Percentiles rank a stretch among this genome's conserved stretches.
phyloP scores from a whole-genome alignment of 2,888 invertebrate genomes.

The Meteorus colon region DNA sequence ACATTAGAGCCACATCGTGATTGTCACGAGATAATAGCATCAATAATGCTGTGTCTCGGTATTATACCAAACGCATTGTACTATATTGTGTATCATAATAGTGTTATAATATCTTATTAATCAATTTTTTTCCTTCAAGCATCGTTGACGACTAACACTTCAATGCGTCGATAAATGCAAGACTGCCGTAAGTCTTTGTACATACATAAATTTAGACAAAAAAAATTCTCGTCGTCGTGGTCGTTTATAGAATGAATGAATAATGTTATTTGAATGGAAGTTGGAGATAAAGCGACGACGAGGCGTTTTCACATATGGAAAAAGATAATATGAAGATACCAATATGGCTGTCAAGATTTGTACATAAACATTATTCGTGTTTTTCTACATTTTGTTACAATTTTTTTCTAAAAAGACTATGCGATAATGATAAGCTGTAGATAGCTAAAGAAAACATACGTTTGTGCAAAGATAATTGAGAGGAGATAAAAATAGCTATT shows the following conservation, averaged over 20 bases:
- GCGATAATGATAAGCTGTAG: conserved; percentile 53
- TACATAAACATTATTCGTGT: conserved; percentile 63
- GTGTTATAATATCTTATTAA: background rate
- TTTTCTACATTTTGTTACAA: conserved; percentile 69
- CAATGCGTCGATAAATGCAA: conserved; percentile 35
- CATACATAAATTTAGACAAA: conserved; percentile 27
- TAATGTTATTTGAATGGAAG: conserved; percentile 22
- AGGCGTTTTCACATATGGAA: conserved; percentile 27
- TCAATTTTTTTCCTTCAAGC: background rate
- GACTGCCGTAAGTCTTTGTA: conserved; percentile 26
- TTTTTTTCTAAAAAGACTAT: conserved; percentile 55
- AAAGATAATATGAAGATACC: conserved; percentile 41
- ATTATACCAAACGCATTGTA: conserved; percentile 58
- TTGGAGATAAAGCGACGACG: conserved; percentile 13
- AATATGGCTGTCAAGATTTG: conserved; percentile 54
- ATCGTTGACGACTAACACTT: background rate
- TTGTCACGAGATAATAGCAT: conserved; percentile 21
- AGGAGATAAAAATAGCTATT: background rate
- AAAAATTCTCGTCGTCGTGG: conserved; percentile 34
- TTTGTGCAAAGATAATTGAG: conserved; percentile 2
- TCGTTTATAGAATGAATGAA: conserved; percentile 13
- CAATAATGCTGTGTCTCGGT: conserved; percentile 37
- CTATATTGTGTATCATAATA: conserved; percentile 60
- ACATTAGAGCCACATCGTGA: background rate
- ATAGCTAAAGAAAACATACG: conserved; percentile 49